phyloP scores from a whole-genome alignment of 64 coral and sea anemone genomes.

The Orbicella faveolata region DNA sequence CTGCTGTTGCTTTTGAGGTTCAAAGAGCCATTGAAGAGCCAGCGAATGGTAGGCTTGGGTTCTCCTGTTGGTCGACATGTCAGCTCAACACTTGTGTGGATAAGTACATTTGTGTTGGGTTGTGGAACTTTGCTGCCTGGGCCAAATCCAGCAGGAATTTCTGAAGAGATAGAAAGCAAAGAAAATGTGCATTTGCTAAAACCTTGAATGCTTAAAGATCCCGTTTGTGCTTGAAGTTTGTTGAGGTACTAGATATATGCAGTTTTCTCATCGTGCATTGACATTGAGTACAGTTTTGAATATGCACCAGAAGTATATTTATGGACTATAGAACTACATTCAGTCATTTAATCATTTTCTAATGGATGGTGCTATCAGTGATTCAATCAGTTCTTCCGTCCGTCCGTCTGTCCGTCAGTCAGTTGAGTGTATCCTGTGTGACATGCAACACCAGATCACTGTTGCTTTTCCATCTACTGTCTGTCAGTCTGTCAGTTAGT shows the following conservation, averaged over 20 bases:
- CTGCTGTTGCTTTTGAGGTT: slow-evolving; percentile 37
- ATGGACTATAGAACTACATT: no score
- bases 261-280: no score
- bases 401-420: background rate
- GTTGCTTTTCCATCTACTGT: no score
- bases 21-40: slow-evolving; percentile 41
- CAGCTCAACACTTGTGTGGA: slow-evolving; percentile 52
- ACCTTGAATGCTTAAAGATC: background rate
- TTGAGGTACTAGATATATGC: no score
- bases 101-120: slow-evolving; percentile 32
- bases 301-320: no score
- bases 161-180: slow-evolving; percentile 4
- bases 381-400: background rate
- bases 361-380: background rate
- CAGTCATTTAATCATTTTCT: background rate
- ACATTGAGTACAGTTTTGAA: no score
- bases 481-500: no score
- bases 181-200: background rate
- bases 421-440: no score
- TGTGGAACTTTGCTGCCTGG: slow-evolving; percentile 63
- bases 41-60: slow-evolving; percentile 67
- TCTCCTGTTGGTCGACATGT: slow-evolving; percentile 64
- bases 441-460: no score
- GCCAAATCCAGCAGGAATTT: slow-evolving; percentile 87
- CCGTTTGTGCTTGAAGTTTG: no score